phyloP scores from a whole-genome alignment of 2,888 invertebrate genomes.

The Lochmaea crataegi region DNA sequence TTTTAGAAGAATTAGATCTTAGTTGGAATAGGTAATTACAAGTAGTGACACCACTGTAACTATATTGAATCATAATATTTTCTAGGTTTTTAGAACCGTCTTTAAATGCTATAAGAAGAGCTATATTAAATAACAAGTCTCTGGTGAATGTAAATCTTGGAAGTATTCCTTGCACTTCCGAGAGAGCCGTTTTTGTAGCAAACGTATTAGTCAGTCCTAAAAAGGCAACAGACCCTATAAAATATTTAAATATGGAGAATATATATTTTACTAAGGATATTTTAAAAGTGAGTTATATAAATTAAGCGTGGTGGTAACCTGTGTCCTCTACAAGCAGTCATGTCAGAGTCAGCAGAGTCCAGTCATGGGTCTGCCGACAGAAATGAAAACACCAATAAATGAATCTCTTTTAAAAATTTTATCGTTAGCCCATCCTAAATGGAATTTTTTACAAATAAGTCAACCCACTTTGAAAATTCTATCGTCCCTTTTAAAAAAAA shows the following conservation, averaged over 20 bases:
- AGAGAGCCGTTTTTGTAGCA: slow-evolving; percentile 65
- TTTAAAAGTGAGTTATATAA: slow-evolving; percentile 56
- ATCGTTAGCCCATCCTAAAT: no score
- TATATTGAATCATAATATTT: not conserved
- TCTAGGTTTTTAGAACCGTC: not conserved
- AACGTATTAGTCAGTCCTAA: slow-evolving; percentile 58
- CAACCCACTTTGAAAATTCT: no score
- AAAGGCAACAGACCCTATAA: slow-evolving; percentile 57
- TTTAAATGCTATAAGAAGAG: slow-evolving; percentile 60
- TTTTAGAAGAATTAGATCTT: slow-evolving; percentile 59
- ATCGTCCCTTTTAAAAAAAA: no score
- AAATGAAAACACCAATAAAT: no score
- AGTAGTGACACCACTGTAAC: not conserved
- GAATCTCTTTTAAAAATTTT: no score
- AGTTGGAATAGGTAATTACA: slow-evolving; percentile 60
- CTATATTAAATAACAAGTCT: slow-evolving; percentile 63
- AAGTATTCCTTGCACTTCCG: slow-evolving; percentile 66
- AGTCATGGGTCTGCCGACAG: no score
- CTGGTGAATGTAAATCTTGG: slow-evolving; percentile 66
- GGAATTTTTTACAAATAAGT: no score
- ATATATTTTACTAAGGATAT: slow-evolving; percentile 65
- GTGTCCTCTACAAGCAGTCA: no score
- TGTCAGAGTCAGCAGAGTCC: no score
- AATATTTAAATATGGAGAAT: slow-evolving; percentile 66
- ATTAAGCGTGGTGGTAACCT: no score